Evolutionary conservation across 2,113 vertebrate species (phyloP).

Genomic region (Pungitius pungitius): DNA sequence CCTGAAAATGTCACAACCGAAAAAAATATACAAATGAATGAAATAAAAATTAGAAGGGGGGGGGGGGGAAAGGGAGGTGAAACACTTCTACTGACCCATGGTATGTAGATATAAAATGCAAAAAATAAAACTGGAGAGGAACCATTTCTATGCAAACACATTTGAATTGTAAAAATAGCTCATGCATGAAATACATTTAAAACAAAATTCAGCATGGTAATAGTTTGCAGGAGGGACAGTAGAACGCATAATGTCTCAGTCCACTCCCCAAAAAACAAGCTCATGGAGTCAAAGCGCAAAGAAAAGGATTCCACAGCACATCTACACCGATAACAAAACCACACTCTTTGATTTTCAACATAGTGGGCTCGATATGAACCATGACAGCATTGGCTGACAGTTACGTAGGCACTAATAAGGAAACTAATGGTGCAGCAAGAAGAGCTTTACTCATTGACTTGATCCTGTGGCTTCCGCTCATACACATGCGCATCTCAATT

Average conservation of each 20-base stretch:
- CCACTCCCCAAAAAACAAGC: slow-evolving; percentile 61
- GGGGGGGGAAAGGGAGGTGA: neutral
- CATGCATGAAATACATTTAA: slow-evolving; percentile 44
- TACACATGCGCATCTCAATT: neutral
- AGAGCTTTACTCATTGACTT: slow-evolving; percentile 3
- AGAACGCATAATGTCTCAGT: slow-evolving; percentile 9
- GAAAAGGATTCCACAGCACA: slow-evolving; percentile 33
- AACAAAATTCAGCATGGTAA: slow-evolving; percentile 51
- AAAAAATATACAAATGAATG: slow-evolving; percentile 29
- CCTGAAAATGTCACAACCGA: slow-evolving; percentile 76
- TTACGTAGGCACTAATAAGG: neutral
- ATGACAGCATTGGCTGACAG: slow-evolving; percentile 10
- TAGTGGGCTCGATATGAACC: slow-evolving; percentile 38
- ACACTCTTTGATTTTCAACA: slow-evolving; percentile 22
- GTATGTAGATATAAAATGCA: slow-evolving; percentile 38
- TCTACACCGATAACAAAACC: neutral
- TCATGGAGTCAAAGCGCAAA: slow-evolving; percentile 53
- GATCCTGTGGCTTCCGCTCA: neutral
- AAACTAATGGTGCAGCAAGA: slow-evolving; percentile 27
- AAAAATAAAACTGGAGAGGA: slow-evolving; percentile 19
- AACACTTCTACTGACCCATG: neutral
- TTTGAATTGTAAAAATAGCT: neutral
- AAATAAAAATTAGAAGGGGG: slow-evolving; percentile 3
- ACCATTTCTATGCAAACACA: neutral
- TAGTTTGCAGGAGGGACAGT: slow-evolving; percentile 19